Evolutionary conservation across 2,797 vertebrate species (phyloP).

Genomic region (Acrossocheilus fasciatus): DNA sequence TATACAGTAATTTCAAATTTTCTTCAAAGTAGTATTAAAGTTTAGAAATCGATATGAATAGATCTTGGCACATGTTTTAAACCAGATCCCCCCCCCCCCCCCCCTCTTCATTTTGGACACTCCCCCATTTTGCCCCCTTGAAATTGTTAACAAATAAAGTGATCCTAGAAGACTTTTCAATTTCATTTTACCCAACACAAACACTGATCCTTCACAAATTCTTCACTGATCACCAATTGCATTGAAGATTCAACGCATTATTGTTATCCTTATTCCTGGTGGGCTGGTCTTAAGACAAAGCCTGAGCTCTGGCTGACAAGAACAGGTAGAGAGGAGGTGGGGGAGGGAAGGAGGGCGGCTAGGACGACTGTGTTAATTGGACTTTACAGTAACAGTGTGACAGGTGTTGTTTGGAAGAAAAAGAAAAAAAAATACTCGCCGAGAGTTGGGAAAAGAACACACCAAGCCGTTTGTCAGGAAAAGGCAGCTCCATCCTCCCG

Average conservation of each 20-base stretch:
- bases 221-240: background rate
- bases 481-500: constrained; percentile 37
- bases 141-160: background rate
- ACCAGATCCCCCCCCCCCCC: no score
- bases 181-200: background rate
- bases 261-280: background rate
- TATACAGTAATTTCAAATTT: background rate
- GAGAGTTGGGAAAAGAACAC: constrained; percentile 37
- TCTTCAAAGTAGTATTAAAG: background rate
- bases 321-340: constrained; percentile 52
- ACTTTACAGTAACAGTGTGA: constrained; percentile 59
- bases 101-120: background rate
- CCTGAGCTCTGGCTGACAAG: constrained; percentile 35
- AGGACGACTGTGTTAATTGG: constrained; percentile 64
- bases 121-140: background rate
- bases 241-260: constrained; percentile 9
- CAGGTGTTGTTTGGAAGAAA: constrained; percentile 53
- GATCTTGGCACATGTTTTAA: background rate
- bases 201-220: background rate
- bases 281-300: constrained; percentile 32
- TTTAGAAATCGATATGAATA: background rate
- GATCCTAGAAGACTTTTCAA: background rate
- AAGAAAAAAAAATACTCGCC: background rate
- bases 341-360: constrained; percentile 27
- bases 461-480: constrained; percentile 51